These are phyloP conservation scores for Siphamia tubifer DNA, from an alignment of 2,113 vertebrate species.

Conservation along the genomic window DNA sequence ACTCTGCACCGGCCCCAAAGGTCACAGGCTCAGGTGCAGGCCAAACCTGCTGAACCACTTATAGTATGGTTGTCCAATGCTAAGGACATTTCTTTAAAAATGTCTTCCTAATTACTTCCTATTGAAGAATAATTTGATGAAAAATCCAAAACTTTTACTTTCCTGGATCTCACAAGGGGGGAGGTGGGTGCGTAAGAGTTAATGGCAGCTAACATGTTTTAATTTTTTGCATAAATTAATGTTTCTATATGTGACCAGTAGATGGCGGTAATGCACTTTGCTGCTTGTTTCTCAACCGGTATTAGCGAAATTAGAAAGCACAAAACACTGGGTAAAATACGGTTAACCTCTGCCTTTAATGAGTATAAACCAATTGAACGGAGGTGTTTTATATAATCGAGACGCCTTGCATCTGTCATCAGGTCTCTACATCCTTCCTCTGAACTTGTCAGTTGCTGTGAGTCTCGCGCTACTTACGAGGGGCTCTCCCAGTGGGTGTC, in stretches of 20 bases:
- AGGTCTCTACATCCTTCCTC: background rate
- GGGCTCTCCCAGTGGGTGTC: slow-evolving; percentile 50
- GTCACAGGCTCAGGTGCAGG: too few relatives aligned
- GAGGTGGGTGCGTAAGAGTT: too few relatives aligned
- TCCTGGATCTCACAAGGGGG: too few relatives aligned
- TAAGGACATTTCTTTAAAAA: too few relatives aligned
- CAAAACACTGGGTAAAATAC: background rate
- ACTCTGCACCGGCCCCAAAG: too few relatives aligned
- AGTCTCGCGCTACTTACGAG: slow-evolving; percentile 54
- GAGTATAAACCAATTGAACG: background rate
- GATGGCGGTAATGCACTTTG: slow-evolving; percentile 18
- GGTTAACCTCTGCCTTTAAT: background rate
- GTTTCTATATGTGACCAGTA: background rate
- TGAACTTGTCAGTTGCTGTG: background rate
- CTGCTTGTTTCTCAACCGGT: background rate
- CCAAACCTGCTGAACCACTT: too few relatives aligned
- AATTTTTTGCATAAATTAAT: too few relatives aligned
- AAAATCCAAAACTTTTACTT: too few relatives aligned
- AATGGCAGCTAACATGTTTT: too few relatives aligned
- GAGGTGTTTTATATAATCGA: background rate
- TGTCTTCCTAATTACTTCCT: too few relatives aligned
- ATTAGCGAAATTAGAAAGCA: slow-evolving; percentile 23
- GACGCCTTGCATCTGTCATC: background rate
- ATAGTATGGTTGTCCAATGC: too few relatives aligned
- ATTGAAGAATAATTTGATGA: too few relatives aligned